Evolutionary conservation across 2,888 invertebrate genomes (phyloP), one percentile per base, ranked within the genome.

Genomic region (Hirudinaria manillensis): DNA sequence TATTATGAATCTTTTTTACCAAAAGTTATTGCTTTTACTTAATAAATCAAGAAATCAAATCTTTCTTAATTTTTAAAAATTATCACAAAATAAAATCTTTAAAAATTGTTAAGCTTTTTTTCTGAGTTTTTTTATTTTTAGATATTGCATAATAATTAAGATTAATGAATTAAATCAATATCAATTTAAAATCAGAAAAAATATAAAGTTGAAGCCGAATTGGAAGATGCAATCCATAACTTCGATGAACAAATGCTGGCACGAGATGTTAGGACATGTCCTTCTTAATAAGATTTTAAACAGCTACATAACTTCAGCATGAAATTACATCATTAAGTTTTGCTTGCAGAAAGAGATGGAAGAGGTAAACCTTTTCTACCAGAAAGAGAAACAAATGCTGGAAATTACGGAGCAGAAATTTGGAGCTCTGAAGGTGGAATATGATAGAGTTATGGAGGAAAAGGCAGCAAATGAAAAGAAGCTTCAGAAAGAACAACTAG

Each of bases 371-470:
- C 21, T 1, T 27, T 10, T 61, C 61, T 61, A 61, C 19, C 24
- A 24, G 24, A 61, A 7, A 61, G 61, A 61, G 10, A 61, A 61
- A 61, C 24, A 10, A 27, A 24, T 27, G 61, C 24, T 61, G 61
- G 61, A 61, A 61, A 27, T 61, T 24, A 27, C 29, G 21, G 61
- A 61, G 29, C 24, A 61, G 29, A 61, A 61, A 61, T 61, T 61
- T 29, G n/a, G 61, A 61, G 61, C 29, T 61, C 61, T 61, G 2
- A 29, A 61, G 19, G 21, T 27, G 24, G 61, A 29, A 29, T 61
- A 61, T 29, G 29, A 29, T 61, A 2, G 24, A 29, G 29, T 61
- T 29, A 61, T 61, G 24, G 61, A 61, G 61, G 61, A 61, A 61
- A 61, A n/a, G 29, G n/a, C 7, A 29, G 29, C 29, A 24, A 29